These are phyloP conservation scores for Brenthis ino DNA, from an alignment of 2,888 invertebrate species.

Conservation along the genomic window DNA sequence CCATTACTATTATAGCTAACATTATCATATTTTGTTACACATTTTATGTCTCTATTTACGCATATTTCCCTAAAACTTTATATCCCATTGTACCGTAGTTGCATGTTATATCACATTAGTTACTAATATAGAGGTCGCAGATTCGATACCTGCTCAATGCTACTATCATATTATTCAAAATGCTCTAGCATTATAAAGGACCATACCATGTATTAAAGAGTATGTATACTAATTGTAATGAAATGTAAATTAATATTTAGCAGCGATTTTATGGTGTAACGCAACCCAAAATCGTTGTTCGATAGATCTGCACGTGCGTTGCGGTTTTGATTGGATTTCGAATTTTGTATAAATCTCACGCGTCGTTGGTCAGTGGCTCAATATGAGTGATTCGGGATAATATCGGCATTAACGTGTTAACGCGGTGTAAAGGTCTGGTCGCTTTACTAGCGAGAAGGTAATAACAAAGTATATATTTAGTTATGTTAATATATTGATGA, in stretches of 20 bases:
- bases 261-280: slow-evolving; percentile 22
- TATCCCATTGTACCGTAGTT: no score
- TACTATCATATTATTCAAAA: neutral
- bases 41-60: neutral
- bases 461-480: no score
- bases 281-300: slow-evolving; percentile 19
- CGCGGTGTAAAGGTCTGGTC: neutral
- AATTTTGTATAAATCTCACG: slow-evolving; percentile 46
- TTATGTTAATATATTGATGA: no score
- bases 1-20: neutral
- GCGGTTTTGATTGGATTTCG: slow-evolving; percentile 43
- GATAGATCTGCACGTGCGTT: slow-evolving; percentile 30
- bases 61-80: no score
- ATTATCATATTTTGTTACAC: neutral
- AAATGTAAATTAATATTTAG: slow-evolving; percentile 29
- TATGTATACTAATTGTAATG: neutral
- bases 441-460: neutral
- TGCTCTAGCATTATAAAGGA: neutral
- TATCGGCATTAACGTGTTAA: slow-evolving; percentile 35
- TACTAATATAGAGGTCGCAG: no score
- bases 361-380: slow-evolving; percentile 36
- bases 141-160: no score
- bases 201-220: neutral
- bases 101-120: no score
- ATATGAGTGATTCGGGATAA: slow-evolving; percentile 40